Conservation (phyloP, 2,113 vertebrate genomes). For the Zosterops borbonicus region DNA sequence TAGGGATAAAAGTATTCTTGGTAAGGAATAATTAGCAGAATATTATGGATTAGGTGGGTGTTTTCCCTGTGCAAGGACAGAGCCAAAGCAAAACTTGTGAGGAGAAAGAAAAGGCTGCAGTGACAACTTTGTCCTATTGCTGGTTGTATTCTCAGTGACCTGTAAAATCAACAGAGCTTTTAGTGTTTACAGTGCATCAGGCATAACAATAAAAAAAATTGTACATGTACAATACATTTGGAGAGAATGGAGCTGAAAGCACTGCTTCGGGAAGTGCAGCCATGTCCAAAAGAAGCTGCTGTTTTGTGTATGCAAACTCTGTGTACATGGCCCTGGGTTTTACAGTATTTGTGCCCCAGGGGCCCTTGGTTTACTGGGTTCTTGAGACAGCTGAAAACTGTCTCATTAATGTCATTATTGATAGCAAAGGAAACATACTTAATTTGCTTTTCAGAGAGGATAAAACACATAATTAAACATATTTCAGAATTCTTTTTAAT, state of each 20-base stretch:
- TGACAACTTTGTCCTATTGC: background rate
- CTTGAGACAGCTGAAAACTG: background rate
- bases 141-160: background rate
- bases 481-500: slow-evolving; percentile 36
- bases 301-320: background rate
- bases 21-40: background rate
- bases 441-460: slow-evolving; percentile 16
- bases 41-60: background rate
- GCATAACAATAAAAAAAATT: background rate
- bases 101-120: background rate
- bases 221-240: background rate
- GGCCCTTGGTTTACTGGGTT: background rate
- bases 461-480: slow-evolving; percentile 26
- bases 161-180: slow-evolving; percentile 26
- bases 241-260: background rate
- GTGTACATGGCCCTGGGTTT: background rate
- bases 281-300: background rate
- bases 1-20: background rate
- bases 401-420: slow-evolving; percentile 11
- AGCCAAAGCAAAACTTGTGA: background rate
- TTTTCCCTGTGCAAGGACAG: background rate
- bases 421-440: background rate
- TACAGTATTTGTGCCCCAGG: background rate
- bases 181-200: background rate
- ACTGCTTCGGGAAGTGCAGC: background rate